Conservation (phyloP, 2,888 invertebrate genomes). For the Selenia dentaria region DNA sequence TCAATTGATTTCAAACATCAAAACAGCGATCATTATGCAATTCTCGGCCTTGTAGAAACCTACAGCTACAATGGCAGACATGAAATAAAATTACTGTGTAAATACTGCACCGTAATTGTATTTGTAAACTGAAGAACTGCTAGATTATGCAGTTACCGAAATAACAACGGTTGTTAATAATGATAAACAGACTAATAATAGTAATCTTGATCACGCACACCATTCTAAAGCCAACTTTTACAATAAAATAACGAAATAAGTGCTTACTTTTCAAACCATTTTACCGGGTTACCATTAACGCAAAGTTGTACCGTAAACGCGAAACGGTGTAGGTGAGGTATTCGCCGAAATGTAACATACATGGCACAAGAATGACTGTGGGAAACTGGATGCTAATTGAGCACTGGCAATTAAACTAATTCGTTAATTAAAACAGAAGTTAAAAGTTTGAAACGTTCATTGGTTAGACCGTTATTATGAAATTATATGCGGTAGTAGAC, state of each 20-base stretch:
- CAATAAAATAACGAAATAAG: slow-evolving; percentile 19
- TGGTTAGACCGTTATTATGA: not conserved
- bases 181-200: slow-evolving; percentile 24
- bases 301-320: slow-evolving; percentile 37
- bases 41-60: slow-evolving; percentile 24
- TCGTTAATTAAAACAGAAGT: slow-evolving; percentile 28
- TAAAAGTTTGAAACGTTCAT: slow-evolving; percentile 12
- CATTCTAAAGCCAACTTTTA: slow-evolving; percentile 22
- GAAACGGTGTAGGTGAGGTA: slow-evolving; percentile 35
- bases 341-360: slow-evolving; percentile 33
- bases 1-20: slow-evolving; percentile 24
- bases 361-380: slow-evolving; percentile 33
- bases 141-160: slow-evolving; percentile 12
- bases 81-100: slow-evolving; percentile 9
- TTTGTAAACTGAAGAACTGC: slow-evolving; percentile 6
- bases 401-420: slow-evolving; percentile 30
- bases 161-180: slow-evolving; percentile 20
- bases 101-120: slow-evolving; percentile 2
- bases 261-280: slow-evolving; percentile 15
- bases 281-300: slow-evolving; percentile 38
- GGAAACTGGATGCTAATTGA: slow-evolving; percentile 32
- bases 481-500: not conserved
- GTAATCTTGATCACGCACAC: slow-evolving; percentile 13
- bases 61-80: slow-evolving; percentile 14
- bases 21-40: not conserved